These are phyloP conservation scores for Lasioglossum vierecki DNA, from an alignment of 2,888 invertebrate species.

Conservation along the genomic window DNA sequence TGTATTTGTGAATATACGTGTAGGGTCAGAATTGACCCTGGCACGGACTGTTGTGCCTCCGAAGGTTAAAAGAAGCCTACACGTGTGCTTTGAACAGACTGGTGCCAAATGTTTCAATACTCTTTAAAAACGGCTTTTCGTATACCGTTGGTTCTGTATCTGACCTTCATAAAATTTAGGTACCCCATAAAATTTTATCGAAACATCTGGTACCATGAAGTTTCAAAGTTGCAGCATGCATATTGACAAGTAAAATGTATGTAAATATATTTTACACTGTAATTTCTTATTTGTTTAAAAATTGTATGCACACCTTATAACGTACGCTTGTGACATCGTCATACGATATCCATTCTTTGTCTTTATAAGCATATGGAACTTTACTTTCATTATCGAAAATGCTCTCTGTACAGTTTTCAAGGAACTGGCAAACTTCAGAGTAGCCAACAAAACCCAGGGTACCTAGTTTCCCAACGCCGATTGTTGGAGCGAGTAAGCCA, in stretches of 20 bases:
- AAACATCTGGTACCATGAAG: background rate
- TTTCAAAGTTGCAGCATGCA: background rate
- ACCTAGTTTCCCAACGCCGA: constrained; percentile 89
- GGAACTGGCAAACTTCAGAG: constrained; percentile 89
- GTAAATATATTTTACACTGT: background rate
- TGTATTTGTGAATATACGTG: too few relatives aligned
- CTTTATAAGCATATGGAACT: constrained; percentile 91
- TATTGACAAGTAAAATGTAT: background rate
- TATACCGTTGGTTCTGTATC: background rate
- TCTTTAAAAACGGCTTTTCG: background rate
- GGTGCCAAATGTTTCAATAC: background rate
- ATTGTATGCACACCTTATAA: constrained; percentile 55
- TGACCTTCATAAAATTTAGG: background rate
- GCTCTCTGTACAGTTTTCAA: constrained; percentile 85
- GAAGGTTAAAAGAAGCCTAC: background rate
- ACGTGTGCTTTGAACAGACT: background rate
- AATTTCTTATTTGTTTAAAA: background rate
- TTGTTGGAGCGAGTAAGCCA: constrained; percentile 89
- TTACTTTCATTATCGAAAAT: constrained; percentile 89
- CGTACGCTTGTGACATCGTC: constrained; percentile 89
- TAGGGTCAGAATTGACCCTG: too few relatives aligned
- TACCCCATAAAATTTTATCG: background rate
- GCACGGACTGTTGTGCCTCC: too few relatives aligned
- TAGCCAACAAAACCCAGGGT: constrained; percentile 89
- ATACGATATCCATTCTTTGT: constrained; percentile 92